phyloP scores from a whole-genome alignment of 2,113 vertebrate species.

The Saguinus midas region DNA sequence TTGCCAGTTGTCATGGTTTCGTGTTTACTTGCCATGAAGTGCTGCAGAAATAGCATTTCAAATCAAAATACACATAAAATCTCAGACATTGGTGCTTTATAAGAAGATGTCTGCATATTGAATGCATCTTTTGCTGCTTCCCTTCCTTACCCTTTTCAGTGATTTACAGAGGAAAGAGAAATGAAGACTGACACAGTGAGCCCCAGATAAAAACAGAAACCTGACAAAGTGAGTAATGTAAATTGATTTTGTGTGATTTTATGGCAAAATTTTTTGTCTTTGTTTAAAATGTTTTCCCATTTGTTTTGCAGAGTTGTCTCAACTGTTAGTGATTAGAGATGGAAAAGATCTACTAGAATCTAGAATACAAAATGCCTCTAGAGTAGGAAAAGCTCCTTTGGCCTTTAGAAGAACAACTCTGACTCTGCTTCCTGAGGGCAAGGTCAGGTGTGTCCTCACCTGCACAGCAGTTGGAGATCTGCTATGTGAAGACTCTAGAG shows the following conservation, averaged over 20 bases:
- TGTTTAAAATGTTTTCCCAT: constrained; percentile 8
- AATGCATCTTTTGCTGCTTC: neutral
- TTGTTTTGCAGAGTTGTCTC: constrained; percentile 42
- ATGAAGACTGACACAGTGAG: constrained; percentile 72
- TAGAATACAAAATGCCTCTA: constrained; percentile 33
- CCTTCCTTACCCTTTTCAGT: constrained; percentile 81
- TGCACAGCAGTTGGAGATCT: neutral
- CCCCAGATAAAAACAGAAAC: constrained; percentile 22
- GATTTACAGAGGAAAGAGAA: constrained; percentile 89
- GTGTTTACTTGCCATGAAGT: neutral
- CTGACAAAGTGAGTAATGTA: constrained; percentile 64
- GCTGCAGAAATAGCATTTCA: constrained; percentile 34
- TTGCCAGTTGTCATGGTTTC: constrained; percentile 4
- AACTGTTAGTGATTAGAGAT: neutral
- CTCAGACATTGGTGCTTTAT: neutral
- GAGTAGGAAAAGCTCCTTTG: constrained; percentile 13
- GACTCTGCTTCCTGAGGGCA: neutral
- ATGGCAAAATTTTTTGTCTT: neutral
- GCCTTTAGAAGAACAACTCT: neutral
- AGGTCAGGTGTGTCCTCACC: neutral
- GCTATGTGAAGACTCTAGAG: neutral
- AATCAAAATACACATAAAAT: neutral
- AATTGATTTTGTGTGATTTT: neutral
- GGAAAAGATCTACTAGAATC: neutral
- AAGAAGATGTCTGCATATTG: neutral